Base-by-base conservation (phyloP, 53 echinoderm and acorn worm species). In the Actinopyga echinites region DNA sequence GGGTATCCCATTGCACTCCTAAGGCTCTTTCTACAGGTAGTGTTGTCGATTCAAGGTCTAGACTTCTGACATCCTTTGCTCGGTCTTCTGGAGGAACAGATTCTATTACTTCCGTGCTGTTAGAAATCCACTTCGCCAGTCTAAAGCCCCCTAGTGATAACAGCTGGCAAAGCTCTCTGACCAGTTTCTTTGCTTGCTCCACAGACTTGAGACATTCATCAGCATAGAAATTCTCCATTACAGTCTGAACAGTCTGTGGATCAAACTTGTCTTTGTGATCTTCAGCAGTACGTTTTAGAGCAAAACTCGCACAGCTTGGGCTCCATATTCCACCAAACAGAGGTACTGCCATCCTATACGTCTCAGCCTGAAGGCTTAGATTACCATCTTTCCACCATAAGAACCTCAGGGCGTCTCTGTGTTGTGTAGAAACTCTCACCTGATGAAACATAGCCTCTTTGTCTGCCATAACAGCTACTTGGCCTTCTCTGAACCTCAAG, bases 361-460 rank as follows among this genome's bases (percentile, higher is more conserved):
- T 34, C 19, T 80, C 54, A 4, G 80, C 67, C 6, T 42, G 40
- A 37, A 37, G 13, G 6, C 33, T 29, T 6, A 80, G 12, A 79
- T 86, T 65, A 12, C 79, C 86, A 30, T 80, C 55, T n/a, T 38
- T 58, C 74, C 57, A 84, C 80, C 79, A 80, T 21, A 86, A 32
- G 30, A 66, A 80, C 36, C 79, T 63, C 64, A 80, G 44, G 20
- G 36, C 55, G 64, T 86, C 79, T 31, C 86, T 61, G 52, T 86
- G 64, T 21, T 79, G 30, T 29, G 66, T 22, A 20, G 79, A 53
- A 38, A 68, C 82, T 20, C 38, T 25, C 8, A 87, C 87, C 30
- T 87, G 87, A 63, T 87, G 53, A 32, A 82, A 87, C 87, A 87
- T 82, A 32, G 67, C 25, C n/a, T 87, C 87, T 2, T 61, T 58